Base-by-base conservation (phyloP, 2,113 vertebrate species). In the Crotalus tigris region DNA sequence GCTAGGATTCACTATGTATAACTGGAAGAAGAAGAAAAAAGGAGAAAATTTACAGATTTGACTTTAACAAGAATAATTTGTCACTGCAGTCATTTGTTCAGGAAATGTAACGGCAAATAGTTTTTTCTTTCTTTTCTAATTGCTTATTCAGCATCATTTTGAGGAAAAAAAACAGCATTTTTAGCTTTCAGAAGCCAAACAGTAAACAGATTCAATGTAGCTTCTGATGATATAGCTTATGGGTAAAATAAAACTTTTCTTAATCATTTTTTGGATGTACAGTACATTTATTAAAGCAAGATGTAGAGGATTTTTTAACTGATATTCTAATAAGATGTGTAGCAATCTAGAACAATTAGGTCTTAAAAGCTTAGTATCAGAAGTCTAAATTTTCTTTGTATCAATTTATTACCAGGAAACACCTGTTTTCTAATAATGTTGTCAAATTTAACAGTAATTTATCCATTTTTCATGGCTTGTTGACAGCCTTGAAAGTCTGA, bases 11-110 rank as follows among this genome's bases (percentile, higher is more conserved):
- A 93, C 91, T 94, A 85, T 61, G 0, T 93, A 85, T 95, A 96
- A 97, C 96, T 97, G 97, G 97, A 96, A 96, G 95, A 93, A 93
- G 49, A 51, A 51, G 49, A 51, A 51, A 39, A 69, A 69, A 55
- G 10, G 51, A 55, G 10, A 24, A 95, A n/a, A 21, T 90, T 94
- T 93, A 39, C 75, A 93, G 91, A 92, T 94, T 92, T 96, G 88
- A 89, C 94, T 92, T 61, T 54, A 81, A 93, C 89, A 91, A 94
- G 93, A 92, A 94, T 93, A 94, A 90, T 86, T 49, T 81, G 88
- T 53, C 58, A 23, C 4, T 69, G 39, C 96, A 93, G 86, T 92
- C 88, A 44, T 64, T 88, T 91, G 93, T 95, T 92, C 93, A 49
- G 69, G 88, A 88, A 91, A 69, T 44, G 75, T 81, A 81, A 81